Base-by-base conservation (phyloP, 2,888 invertebrate genomes). In the Lutraria lutraria region DNA sequence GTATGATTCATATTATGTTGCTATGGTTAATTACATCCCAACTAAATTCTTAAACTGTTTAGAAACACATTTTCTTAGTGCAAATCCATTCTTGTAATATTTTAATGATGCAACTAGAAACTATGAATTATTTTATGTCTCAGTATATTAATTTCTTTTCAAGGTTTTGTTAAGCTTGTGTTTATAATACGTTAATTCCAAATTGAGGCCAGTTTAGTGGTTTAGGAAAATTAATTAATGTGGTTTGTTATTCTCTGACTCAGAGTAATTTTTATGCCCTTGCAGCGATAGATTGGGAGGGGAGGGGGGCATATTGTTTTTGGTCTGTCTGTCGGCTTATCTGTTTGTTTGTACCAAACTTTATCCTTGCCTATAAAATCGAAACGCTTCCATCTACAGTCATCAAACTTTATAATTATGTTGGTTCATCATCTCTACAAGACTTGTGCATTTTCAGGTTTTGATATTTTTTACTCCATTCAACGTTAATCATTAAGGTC, bases 101-200 rank as follows among this genome's bases (percentile, higher is more conserved):
- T 68, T 31, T 76, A 19, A 76, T 76, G 76, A 31, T 34, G 76
- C 34, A 76, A 76, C 34, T 76, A 16, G 76, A 76, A 19, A 16
- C 76, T 76, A 34, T 31, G 13, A 76, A 76, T 31, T 76, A 76
- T 31, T 76, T 34, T 19, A 34, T 76, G 29, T 76, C 34, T 76
- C 76, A 76, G 34, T 31, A 16, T 31, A 76, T 76, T 76, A 76
- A 76, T 76, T 34, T 76, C 3, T 76, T 76, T 76, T 76, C 76
- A 31, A 76, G 19, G 76, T 76, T 56, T 76, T 76, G 34, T 76
- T 76, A 56, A 15, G 15, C 34, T 76, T 76, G 76, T 76, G 72
- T 72, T 15, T 34, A 31, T 19, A 34, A 34, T 16, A 19, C 34
- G 76, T 34, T 31, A 13, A 25, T 68, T 68, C 63, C n/a, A 13